Conservation (phyloP, 53 echinoderm and acorn worm genomes). For the Crossaster papposus region DNA sequence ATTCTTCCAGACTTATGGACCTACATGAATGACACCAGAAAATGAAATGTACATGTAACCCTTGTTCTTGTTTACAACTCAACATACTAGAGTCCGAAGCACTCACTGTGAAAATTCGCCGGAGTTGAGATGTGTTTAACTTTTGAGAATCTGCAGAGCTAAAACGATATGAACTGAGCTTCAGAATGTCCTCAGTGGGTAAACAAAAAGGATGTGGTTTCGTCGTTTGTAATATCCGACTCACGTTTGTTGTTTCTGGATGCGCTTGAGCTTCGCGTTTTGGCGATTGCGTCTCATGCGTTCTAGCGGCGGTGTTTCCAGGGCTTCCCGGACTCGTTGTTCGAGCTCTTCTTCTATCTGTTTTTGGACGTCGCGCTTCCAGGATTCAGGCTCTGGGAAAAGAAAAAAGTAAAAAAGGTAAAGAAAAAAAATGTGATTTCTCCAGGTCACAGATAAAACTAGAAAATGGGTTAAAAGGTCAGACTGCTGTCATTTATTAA, state of each 20-base stretch:
- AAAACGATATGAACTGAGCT: too few relatives aligned
- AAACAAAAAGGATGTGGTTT: too few relatives aligned
- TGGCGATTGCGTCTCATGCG: constrained; percentile 88
- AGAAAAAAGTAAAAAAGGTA: not conserved
- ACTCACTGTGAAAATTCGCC: too few relatives aligned
- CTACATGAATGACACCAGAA: constrained; percentile 2
- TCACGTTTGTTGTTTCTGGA: constrained; percentile 63
- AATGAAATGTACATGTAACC: too few relatives aligned
- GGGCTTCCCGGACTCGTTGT: constrained; percentile 83
- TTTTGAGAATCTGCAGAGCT: too few relatives aligned
- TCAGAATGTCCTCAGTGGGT: too few relatives aligned
- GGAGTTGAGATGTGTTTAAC: too few relatives aligned
- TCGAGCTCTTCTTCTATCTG: constrained; percentile 91
- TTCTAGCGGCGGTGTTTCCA: constrained; percentile 95
- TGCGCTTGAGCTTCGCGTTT: constrained; percentile 77
- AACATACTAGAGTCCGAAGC: too few relatives aligned
- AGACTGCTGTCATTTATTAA: too few relatives aligned
- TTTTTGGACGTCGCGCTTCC: constrained; percentile 88
- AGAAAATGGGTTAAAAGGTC: not conserved
- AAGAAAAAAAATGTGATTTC: not conserved
- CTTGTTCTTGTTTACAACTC: too few relatives aligned
- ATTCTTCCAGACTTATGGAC: constrained; percentile 73
- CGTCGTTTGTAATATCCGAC: too few relatives aligned
- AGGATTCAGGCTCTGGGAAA: constrained; percentile 75
- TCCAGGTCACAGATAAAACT: not conserved